Evolutionary conservation across 1,140 invertebrate species (phyloP), one percentile per base, ranked within the genome.

Genomic region (Ectropis grisescens): DNA sequence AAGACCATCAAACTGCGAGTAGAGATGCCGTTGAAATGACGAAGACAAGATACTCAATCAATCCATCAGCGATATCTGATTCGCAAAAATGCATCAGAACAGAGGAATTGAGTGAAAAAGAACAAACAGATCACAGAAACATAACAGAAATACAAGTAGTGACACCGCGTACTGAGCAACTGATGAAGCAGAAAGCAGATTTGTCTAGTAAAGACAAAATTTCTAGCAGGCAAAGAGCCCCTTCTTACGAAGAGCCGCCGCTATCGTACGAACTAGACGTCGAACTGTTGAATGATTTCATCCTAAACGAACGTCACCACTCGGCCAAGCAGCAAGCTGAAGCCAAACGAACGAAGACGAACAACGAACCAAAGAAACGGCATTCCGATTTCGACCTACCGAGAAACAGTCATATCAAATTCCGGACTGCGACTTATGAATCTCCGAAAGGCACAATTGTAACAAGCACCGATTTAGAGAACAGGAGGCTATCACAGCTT

Each of bases 391-490:
- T 66, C 42, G 78, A 82, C 50, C 37, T 84, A 37, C 82, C 81
- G 24, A 61, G 80, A 42, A 84, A 83, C 58, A 81, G 81, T 32
- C 82, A 85, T 32, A 87, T 87, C 36, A 82, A 85, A 58, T 87
- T 87, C 55, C 76, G 82, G 14, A 87, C 86, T 11, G 82, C 86
- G 0, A 86, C 84, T 13, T 86, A 87, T 49, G 85, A 86, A 76
- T 69, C 71, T 40, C 68, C 70, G 12, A 81, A 79, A 37, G 67
- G 71, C 1, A 68, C 75, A 0, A 78, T 81, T 29, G 71, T 81
- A 0, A 81, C 76, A 0, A 81, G 76, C 37, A 81, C 76, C 10
- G 76, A 81, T 44, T 33, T 81, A 12, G 76, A 81, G 35, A 81
- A 81, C 46, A 43, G 72, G 33, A 55, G 85, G 40, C 55, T 84